Percentiles rank a stretch among this genome's conserved stretches.
phyloP scores from a whole-genome alignment of 1,140 invertebrate species.

The Druon quercuslanigerum region DNA sequence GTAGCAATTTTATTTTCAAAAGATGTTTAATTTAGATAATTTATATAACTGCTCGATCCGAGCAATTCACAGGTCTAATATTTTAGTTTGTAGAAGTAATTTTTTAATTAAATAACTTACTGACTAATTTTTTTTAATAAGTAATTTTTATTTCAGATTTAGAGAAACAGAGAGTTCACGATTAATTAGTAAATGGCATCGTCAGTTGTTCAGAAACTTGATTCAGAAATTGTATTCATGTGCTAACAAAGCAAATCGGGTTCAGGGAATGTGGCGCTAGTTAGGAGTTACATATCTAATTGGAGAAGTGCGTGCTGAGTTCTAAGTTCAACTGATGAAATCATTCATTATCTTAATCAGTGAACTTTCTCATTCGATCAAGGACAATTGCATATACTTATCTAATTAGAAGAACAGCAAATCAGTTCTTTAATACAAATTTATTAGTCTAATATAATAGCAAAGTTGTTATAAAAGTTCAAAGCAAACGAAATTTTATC shows the following conservation, averaged over 20 bases:
- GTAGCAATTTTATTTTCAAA: no score
- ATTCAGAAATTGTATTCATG: slow-evolving; percentile 20
- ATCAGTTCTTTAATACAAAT: no score
- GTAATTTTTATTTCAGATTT: neutral
- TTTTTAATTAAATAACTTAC: no score
- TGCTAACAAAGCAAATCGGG: neutral
- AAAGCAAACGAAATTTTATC: no score
- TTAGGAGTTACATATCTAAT: neutral
- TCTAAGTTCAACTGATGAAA: slow-evolving; percentile 5
- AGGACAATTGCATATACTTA: neutral
- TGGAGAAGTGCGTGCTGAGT: slow-evolving; percentile 7
- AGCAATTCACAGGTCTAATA: no score
- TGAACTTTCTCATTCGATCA: neutral
- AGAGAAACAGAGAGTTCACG: neutral
- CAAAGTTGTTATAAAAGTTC: no score
- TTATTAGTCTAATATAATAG: no score
- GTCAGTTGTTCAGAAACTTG: slow-evolving; percentile 8
- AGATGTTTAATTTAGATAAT: no score
- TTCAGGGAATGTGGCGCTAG: neutral
- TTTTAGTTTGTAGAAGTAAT: no score
- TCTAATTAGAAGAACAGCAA: no score
- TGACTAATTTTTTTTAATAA: no score
- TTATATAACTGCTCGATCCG: no score
- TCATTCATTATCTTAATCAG: neutral
- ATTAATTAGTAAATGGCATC: slow-evolving; percentile 27